phyloP scores from a whole-genome alignment of 2,797 vertebrate species.

The Pelobates cultripes region DNA sequence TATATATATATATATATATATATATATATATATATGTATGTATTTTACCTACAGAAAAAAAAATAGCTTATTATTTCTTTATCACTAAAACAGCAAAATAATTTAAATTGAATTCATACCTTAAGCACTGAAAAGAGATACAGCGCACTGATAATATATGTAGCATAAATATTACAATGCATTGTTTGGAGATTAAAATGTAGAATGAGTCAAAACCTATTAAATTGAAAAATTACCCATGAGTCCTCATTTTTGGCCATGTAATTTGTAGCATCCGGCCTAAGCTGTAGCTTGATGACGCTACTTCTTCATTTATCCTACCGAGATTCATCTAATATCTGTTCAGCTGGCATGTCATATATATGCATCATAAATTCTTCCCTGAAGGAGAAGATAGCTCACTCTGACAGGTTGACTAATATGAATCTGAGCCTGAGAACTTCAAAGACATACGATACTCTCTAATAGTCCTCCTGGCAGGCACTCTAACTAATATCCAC shows the following conservation, averaged over 20 bases:
- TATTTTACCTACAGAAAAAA: too few relatives aligned
- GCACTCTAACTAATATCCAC: conserved; percentile 50
- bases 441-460: conserved; percentile 55
- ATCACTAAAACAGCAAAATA: too few relatives aligned
- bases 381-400: conserved; percentile 56
- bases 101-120: too few relatives aligned
- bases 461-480: conserved; percentile 49
- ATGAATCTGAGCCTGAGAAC: conserved; percentile 49
- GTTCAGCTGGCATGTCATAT: conserved; percentile 55
- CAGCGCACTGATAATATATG: not conserved
- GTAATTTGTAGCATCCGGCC: conserved; percentile 48
- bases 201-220: not conserved
- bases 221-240: conserved; percentile 18
- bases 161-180: not conserved
- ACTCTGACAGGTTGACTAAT: conserved; percentile 55
- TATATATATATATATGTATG: too few relatives aligned
- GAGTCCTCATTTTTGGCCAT: conserved; percentile 22
- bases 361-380: conserved; percentile 57
- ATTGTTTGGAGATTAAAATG: conserved; percentile 29
- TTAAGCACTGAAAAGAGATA: not conserved
- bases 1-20: too few relatives aligned
- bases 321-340: conserved; percentile 55
- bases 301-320: conserved; percentile 53
- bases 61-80: too few relatives aligned
- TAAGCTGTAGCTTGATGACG: conserved; percentile 31